Evolutionary conservation across 2,888 invertebrate species (phyloP), one percentile per base, ranked within the genome.

Genomic region (Lasioglossum zephyrum): DNA sequence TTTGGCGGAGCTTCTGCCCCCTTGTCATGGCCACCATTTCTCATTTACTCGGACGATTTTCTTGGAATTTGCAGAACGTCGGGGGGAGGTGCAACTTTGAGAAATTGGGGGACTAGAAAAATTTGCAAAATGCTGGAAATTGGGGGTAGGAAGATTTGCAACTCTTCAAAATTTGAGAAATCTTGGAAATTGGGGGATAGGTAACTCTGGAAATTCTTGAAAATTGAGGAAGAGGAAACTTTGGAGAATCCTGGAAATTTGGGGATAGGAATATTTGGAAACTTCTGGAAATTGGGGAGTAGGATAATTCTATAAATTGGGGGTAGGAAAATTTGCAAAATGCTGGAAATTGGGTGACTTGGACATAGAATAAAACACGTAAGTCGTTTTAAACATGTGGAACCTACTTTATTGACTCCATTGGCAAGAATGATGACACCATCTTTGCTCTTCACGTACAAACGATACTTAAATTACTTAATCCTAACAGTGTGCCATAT

Each of bases 391-490:
- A 70, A 88, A 73, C 39, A 82, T 79, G 82, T 57, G 81, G 81
- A 83, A 74, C 77, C 84, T 88, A 89, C 81, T 90, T 90, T 90
- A 90, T 90, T 90, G 87, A 88, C 87, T 85, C 82, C 57, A 76
- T 66, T 79, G 73, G 70, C 66, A 84, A 77, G 69, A 70, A 66
- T 41, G 53, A 81, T 78, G 81, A 80, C 74, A 79, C n/a, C 76
- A 60, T 69, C 36, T 77, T 77, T 66, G 73, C 72, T 53, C 31
- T 75, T 85, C 47, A 75, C 57, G 79, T 84, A 85, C 79, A 89
- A 88, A 87, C 63, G 74, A 73, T 85, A 78, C 82, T 84, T 86
- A 87, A 39, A 79, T 78, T 79, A 86, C 60, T 82, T 82, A 73
- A 49, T 57, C n/a, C 26, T 73, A 60, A 26, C 84, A 60, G 26